These are phyloP conservation scores for Rhea pennata DNA, from an alignment of 2,113 vertebrate genomes.

Conservation along the genomic window DNA sequence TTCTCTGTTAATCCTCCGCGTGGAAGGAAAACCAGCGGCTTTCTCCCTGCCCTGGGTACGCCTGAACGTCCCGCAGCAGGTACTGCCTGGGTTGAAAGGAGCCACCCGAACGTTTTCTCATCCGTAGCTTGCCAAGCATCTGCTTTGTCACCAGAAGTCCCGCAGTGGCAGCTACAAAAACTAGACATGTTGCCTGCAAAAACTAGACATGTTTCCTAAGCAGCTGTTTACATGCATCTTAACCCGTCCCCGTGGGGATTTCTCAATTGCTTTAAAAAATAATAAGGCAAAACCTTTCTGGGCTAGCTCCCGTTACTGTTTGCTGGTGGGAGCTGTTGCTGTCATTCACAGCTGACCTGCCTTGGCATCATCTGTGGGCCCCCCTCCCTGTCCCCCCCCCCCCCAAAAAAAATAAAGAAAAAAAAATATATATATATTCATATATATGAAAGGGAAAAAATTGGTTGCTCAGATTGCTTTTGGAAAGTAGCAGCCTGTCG, in stretches of 20 bases:
- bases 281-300: not conserved
- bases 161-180: not conserved
- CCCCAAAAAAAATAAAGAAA: too few relatives aligned
- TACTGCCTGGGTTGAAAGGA: not conserved
- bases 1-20: not conserved
- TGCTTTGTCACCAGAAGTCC: not conserved
- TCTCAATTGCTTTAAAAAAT: not conserved
- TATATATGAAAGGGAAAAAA: too few relatives aligned
- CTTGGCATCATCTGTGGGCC: not conserved
- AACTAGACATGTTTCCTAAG: not conserved
- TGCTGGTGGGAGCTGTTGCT: not conserved
- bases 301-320: fast-evolving
- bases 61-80: not conserved
- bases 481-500: not conserved
- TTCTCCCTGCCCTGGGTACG: not conserved
- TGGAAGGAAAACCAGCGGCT: not conserved
- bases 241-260: not conserved
- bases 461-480: not conserved
- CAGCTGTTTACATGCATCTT: constrained; percentile 18
- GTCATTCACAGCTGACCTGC: not conserved
- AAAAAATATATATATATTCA: too few relatives aligned
- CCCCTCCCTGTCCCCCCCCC: too few relatives aligned
- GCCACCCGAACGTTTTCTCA: not conserved
- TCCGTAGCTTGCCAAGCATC: fast-evolving
- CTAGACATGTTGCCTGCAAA: not conserved